Evolutionary conservation across 2,888 invertebrate genomes (phyloP), one percentile per base, ranked within the genome.

Genomic region (Poecilobothrus nobilitatus): DNA sequence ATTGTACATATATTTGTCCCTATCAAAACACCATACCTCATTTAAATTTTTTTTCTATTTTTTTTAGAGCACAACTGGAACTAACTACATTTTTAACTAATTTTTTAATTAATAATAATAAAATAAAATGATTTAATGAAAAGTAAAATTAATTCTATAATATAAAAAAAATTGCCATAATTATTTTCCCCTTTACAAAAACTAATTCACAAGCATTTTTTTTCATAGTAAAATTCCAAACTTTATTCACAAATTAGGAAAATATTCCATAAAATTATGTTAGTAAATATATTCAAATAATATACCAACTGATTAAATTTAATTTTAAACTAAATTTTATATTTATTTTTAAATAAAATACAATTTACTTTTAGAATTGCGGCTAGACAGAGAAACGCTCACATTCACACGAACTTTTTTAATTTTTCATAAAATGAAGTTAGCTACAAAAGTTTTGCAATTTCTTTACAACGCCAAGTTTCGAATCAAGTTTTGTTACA

Each of bases 281-380:
- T 53, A 53, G 53, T 53, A 53, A 53, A 53, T 53, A n/a, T 53
- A 53, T 53, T 53, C 53, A 53, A 53, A 53, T 53, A 53, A 53
- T 53, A 53, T 53, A 53, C 53, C 53, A 53, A 53, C 53, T 53
- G 53, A 53, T 53, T 18, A n/a, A 53, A 53, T 12, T 18, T 53
- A 53, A 18, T 53, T 53, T 53, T 18, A 53, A 53, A 18, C 15
- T 18, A 12, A 53, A 53, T 53, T 53, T 18, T 53, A 53, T 18
- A 53, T 53, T 53, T 53, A 53, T 53, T 18, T 53, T 18, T 18
- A 53, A 53, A 53, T 53, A 53, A 53, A 53, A 53, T 18, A 18
- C 18, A 53, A 53, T 53, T 53, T 53, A 53, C 53, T 53, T 53
- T 53, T 53, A 53, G 53, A 53, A 53, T 53, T 53, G 53, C 53